phyloP scores from a whole-genome alignment of 2,797 vertebrate genomes.

The Onychomys leucogaster region DNA sequence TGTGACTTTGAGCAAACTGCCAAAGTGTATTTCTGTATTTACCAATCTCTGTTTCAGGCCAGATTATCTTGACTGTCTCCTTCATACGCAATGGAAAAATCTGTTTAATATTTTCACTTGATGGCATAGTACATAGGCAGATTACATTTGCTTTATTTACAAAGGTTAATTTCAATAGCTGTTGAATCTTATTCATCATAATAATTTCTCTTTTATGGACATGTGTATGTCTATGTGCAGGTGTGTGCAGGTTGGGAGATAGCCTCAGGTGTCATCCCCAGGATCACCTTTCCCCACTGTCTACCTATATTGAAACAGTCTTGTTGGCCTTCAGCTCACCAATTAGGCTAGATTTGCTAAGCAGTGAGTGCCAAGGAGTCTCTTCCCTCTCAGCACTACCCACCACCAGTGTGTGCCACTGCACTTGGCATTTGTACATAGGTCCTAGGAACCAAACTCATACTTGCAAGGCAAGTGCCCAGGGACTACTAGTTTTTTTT shows the following conservation, averaged over 20 bases:
- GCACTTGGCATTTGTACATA: neutral
- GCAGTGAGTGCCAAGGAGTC: neutral
- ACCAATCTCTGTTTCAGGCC: neutral
- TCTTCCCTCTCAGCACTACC: neutral
- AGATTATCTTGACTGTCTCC: neutral
- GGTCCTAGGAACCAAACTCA: neutral
- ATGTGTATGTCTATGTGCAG: neutral
- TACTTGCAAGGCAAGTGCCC: neutral
- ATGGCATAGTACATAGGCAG: neutral
- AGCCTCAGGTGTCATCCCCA: neutral
- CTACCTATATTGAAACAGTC: neutral
- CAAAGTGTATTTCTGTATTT: conserved; percentile 2
- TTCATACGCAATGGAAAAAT: neutral
- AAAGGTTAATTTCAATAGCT: conserved; percentile 23
- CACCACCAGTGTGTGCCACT: neutral
- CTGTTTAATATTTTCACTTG: neutral
- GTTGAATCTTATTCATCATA: neutral
- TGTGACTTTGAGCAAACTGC: conserved; percentile 16
- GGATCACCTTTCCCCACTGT: neutral
- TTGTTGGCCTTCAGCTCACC: neutral
- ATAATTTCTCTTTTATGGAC: neutral
- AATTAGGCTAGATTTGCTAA: neutral
- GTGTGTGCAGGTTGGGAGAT: neutral
- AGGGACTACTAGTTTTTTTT: neutral
- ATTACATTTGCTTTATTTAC: conserved; percentile 22